Evolutionary conservation across 2,888 invertebrate species (phyloP).

Genomic region (Branchinecta sandiegonensis): DNA sequence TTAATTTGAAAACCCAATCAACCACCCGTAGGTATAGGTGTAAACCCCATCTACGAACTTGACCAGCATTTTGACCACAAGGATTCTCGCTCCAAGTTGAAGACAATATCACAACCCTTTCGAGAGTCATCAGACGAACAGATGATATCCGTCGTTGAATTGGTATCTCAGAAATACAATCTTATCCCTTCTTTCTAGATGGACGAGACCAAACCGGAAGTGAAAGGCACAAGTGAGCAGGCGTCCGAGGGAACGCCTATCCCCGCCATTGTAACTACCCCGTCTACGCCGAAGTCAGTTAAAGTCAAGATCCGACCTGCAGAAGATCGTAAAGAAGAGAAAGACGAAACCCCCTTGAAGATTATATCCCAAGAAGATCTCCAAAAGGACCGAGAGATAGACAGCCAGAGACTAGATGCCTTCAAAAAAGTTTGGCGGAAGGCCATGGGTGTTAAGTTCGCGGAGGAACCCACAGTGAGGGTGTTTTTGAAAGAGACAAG

Average conservation of each 20-base stretch:
- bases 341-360: background rate
- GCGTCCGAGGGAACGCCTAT: background rate
- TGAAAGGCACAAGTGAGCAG: background rate
- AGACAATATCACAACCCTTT: no score
- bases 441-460: background rate
- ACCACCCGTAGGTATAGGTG: no score
- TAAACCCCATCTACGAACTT: no score
- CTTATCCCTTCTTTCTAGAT: background rate
- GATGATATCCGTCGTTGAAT: no score
- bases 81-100: no score
- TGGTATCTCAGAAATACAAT: no score
- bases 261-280: background rate
- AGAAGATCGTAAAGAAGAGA: no score
- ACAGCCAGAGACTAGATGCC: background rate
- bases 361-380: background rate
- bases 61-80: no score
- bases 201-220: background rate
- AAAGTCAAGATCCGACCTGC: background rate
- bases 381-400: conserved; percentile 6
- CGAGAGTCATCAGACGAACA: no score
- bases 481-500: background rate
- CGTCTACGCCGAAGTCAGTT: background rate
- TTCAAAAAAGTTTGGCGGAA: conserved; percentile 11
- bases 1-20: no score
- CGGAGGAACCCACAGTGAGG: background rate